A percentile compares a stretch with the other conserved stretches of the same genome.
phyloP scores from a whole-genome alignment of 2,113 vertebrate species.

The Gymnogyps californianus region DNA sequence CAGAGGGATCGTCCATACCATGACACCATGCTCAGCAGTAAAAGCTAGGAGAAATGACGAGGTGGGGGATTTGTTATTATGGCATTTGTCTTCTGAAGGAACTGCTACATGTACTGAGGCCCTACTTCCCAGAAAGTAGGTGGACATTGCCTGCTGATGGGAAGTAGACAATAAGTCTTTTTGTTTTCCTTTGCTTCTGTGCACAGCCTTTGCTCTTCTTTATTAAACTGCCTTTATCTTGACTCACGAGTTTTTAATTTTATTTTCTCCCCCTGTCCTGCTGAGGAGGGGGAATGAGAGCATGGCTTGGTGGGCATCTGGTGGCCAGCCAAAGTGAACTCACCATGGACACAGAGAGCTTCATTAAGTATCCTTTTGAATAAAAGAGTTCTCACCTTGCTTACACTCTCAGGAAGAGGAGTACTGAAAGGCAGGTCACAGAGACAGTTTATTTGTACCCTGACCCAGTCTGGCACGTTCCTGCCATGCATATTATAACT shows the following conservation, averaged over 20 bases:
- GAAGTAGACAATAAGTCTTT: neutral
- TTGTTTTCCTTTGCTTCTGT: neutral
- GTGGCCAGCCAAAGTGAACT: neutral
- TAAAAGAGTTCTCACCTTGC: neutral
- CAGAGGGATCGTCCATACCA: neutral
- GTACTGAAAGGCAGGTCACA: neutral
- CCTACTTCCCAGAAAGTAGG: neutral
- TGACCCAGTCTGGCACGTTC: neutral
- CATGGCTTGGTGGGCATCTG: neutral
- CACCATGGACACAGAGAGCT: neutral
- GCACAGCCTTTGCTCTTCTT: neutral
- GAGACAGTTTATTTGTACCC: neutral
- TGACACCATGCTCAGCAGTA: neutral
- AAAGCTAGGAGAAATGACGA: neutral
- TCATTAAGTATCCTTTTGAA: neutral
- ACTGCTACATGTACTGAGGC: neutral
- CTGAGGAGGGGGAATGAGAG: neutral
- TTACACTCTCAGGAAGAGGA: neutral
- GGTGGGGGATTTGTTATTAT: neutral
- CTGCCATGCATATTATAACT: neutral
- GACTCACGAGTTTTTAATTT: fast-evolving
- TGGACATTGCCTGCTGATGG: neutral
- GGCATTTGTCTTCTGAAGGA: neutral
- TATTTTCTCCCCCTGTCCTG: neutral
- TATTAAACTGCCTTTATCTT: neutral